Evolutionary conservation across 1,140 invertebrate species (phyloP).

Genomic region (Achroia grisella): DNA sequence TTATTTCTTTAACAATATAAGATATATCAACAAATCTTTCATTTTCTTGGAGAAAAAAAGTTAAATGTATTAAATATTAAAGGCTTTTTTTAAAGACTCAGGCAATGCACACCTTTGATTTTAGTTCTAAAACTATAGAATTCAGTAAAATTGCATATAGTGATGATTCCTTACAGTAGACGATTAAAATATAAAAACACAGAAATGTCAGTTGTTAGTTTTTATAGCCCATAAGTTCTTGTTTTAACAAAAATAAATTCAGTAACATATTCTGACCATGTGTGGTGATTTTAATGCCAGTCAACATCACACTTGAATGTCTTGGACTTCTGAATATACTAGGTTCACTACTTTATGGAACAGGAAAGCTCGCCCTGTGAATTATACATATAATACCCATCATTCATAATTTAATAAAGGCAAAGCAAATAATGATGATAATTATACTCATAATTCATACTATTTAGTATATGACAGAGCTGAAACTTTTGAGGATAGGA

Average conservation of each 20-base stretch:
- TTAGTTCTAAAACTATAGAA: constrained; percentile 98
- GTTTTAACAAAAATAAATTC: constrained; percentile 92
- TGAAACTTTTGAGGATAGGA: too few species aligned
- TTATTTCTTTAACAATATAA: too few species aligned
- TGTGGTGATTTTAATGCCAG: constrained; percentile 96
- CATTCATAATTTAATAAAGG: too few species aligned
- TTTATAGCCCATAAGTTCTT: constrained; percentile 98
- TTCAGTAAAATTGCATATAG: too few species aligned
- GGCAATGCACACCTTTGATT: constrained; percentile 86
- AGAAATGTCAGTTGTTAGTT: too few species aligned
- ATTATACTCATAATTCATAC: too few species aligned
- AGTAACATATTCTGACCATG: constrained; percentile 97
- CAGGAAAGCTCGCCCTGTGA: constrained; percentile 89
- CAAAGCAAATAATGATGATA: too few species aligned
- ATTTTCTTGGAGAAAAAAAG: too few species aligned
- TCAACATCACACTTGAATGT: constrained; percentile 95
- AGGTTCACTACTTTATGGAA: constrained; percentile 96
- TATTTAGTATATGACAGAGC: too few species aligned
- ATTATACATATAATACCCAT: not conserved
- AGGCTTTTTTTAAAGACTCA: constrained; percentile 5
- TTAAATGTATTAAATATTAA: not conserved
- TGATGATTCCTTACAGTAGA: too few species aligned
- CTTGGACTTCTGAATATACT: constrained; percentile 94
- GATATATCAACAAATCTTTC: too few species aligned
- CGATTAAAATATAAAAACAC: too few species aligned